Conservation (phyloP, 2,797 vertebrate species). For the Darevskia mixta region DNA sequence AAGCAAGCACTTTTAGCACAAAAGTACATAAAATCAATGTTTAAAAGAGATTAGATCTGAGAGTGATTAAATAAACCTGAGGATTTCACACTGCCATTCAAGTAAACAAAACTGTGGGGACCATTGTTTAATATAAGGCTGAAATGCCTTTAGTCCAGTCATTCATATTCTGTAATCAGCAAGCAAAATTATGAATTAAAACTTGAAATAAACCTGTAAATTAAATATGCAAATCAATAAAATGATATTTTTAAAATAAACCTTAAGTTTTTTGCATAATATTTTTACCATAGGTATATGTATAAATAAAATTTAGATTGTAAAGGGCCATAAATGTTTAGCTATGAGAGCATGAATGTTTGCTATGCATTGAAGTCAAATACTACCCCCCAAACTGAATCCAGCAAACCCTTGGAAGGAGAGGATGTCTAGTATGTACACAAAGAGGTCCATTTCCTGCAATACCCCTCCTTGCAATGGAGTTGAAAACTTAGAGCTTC, state of each 20-base stretch:
- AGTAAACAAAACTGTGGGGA: constrained; percentile 1
- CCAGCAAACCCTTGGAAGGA: neutral
- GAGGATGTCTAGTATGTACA: too few species aligned
- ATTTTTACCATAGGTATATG: neutral
- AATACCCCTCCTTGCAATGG: neutral
- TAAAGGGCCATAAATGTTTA: neutral
- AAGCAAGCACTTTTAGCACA: constrained; percentile 36
- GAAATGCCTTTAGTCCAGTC: neutral
- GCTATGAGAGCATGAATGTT: neutral
- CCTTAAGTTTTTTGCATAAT: neutral
- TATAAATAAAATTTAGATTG: neutral
- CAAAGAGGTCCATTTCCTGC: neutral
- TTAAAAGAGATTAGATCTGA: constrained; percentile 44
- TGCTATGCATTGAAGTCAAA: neutral
- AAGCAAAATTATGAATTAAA: neutral
- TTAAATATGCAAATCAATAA: neutral
- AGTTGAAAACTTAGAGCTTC: neutral
- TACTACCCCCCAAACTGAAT: neutral
- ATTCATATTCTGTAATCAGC: neutral
- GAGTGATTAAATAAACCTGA: constrained; percentile 34
- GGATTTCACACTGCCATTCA: neutral
- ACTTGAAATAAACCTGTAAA: neutral
- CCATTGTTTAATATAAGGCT: constrained; percentile 12
- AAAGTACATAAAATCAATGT: constrained; percentile 54
- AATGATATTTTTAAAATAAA: neutral